Base-by-base conservation (phyloP, 2,113 vertebrate species). In the Anguilla rostrata region DNA sequence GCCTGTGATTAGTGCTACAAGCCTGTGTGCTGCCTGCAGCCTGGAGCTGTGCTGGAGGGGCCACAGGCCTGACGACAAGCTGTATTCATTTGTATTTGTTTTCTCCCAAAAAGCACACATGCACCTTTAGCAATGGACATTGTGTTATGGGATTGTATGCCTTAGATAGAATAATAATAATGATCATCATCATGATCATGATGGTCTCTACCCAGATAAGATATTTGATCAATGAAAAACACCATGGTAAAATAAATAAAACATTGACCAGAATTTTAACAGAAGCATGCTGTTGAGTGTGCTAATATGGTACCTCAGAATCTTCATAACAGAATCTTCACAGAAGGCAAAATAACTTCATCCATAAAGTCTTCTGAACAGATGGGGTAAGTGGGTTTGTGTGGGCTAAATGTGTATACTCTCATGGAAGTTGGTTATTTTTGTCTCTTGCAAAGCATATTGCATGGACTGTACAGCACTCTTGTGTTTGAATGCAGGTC, bases 1-100 rank as follows among this genome's bases (percentile, higher is more conserved):
- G 89, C 87, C 88, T 89, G 90, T 91, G 90, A 92, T 85, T 92
- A 89, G 82, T 71, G 84, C 87, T 87, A 88, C 88, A 91, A 88
- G 89, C 34, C 43, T 57, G 43, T 81, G 53, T 56, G 15, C 53
- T 56, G 34, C 34, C 34, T 34, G 34, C 34, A 34, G 34, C 34
- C 34, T 34, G 34, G 34, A 34, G 34, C 34, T 34, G 34, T 34
- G 34, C 34, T 34, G 34, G 34, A 34, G 34, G 34, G 34, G 34
- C 34, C 34, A 34, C 34, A 34, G 34, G 34, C 34, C 34, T 34
- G 34, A 34, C 34, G 34, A 34, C 34, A 34, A 34, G 34, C 34
- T 53, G 49, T 53, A 11, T 53, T 11, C 12, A 1, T 14, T 11
- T 53, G 49, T 2, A 53, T 53, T 53, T 53, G 9, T 53, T 53